phyloP scores from a whole-genome alignment of 2,113 vertebrate genomes.

The Urocitellus parryii region DNA sequence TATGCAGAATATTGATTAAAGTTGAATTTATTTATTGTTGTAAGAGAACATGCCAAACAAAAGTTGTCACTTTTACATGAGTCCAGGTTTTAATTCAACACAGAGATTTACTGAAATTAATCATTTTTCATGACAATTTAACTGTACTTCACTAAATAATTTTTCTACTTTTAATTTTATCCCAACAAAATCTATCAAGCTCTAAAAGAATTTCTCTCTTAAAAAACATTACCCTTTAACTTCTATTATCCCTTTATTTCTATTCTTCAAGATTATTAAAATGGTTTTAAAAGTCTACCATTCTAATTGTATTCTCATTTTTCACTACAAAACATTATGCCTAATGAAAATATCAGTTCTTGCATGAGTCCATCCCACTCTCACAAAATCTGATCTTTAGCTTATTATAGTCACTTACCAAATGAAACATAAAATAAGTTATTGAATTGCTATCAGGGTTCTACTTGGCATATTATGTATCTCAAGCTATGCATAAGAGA shows the following conservation, averaged over 20 bases:
- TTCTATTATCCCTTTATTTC: not conserved
- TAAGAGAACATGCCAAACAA: not conserved
- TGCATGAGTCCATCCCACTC: not conserved
- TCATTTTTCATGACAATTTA: not conserved
- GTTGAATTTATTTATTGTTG: not conserved
- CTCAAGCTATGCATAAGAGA: not conserved
- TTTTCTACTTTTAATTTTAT: not conserved
- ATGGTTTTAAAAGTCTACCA: not conserved
- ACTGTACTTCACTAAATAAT: not conserved
- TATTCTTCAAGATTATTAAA: conserved; percentile 27
- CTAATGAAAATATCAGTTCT: not conserved
- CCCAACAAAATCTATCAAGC: not conserved
- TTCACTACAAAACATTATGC: not conserved
- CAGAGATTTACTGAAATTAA: conserved; percentile 12
- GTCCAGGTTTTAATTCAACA: conserved; percentile 17
- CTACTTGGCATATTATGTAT: not conserved
- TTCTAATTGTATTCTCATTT: not conserved
- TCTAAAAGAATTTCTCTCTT: not conserved
- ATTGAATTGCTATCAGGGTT: conserved; percentile 12
- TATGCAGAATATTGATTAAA: not conserved
- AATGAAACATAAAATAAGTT: not conserved
- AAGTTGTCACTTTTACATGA: not conserved
- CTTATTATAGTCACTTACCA: not conserved
- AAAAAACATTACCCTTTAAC: not conserved
- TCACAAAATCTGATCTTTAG: not conserved